Conservation (phyloP, 1,140 invertebrate species). For the Steinernema khuongi region DNA sequence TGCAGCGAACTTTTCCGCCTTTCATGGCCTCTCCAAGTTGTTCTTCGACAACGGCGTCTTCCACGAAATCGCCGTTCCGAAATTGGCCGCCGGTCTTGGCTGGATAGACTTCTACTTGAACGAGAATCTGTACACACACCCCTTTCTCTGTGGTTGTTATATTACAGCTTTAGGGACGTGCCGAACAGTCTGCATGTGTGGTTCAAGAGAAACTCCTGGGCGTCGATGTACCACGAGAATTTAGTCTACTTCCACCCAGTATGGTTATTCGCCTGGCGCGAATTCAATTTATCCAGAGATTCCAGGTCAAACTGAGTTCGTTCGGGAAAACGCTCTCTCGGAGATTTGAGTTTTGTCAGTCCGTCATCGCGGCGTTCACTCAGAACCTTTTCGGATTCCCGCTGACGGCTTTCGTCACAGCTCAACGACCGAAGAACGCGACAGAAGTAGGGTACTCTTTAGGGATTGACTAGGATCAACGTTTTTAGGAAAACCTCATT, state of each 20-base stretch:
- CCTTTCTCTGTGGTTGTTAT: too few species aligned
- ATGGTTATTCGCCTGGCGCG: background rate
- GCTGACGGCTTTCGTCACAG: background rate
- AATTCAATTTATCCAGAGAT: background rate
- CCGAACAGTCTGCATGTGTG: slow-evolving; percentile 1
- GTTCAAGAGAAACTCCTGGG: background rate
- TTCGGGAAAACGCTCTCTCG: background rate
- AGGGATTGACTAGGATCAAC: background rate
- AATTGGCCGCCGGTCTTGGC: background rate
- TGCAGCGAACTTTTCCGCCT: background rate
- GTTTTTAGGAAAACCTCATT: background rate
- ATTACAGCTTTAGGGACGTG: background rate
- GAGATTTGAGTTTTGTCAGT: background rate
- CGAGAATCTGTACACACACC: slow-evolving; percentile 2
- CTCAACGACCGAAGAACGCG: background rate
- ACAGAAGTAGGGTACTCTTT: background rate
- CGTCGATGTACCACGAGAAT: background rate
- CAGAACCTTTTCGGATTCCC: background rate
- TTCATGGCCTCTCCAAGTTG: background rate
- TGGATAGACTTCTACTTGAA: background rate
- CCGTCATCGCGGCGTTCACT: background rate
- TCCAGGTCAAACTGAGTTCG: slow-evolving; percentile 1
- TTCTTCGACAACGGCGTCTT: background rate
- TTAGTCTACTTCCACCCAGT: background rate
- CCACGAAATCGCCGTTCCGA: background rate